Evolutionary conservation across 2,113 vertebrate genomes (phyloP).

Genomic region (Oreochromis niloticus): DNA sequence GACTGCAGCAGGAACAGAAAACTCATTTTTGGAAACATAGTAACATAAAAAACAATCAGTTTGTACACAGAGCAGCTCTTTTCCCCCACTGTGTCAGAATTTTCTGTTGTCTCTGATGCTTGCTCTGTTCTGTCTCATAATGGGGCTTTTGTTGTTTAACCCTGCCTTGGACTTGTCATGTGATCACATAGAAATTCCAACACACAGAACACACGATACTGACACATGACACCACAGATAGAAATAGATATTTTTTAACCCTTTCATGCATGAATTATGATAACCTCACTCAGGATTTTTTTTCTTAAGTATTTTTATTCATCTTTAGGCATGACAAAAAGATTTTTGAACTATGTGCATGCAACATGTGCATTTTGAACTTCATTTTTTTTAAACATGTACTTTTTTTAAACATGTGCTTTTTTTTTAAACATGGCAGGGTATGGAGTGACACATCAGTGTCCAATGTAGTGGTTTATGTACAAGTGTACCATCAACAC

Average conservation of each 20-base stretch:
- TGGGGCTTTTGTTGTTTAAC: neutral
- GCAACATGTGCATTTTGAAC: neutral
- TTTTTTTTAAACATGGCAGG: no score
- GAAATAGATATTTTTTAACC: neutral
- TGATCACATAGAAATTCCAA: neutral
- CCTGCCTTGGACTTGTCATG: neutral
- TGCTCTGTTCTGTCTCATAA: neutral
- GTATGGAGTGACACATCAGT: neutral
- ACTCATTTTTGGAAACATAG: neutral
- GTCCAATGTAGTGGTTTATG: neutral
- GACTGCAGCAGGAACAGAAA: neutral
- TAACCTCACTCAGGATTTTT: neutral
- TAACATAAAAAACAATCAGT: neutral
- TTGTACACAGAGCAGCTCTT: neutral
- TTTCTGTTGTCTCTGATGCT: neutral
- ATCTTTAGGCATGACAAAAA: neutral
- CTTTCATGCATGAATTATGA: neutral
- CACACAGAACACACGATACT: neutral
- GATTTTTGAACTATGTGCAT: neutral
- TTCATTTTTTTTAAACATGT: neutral
- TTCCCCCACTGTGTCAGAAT: neutral
- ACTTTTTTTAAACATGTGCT: no score
- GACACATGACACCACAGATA: neutral
- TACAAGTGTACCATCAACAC: no score
- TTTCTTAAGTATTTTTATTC: neutral